These are phyloP conservation scores for Tympanuchus pallidicinctus DNA, from an alignment of 2,113 vertebrate species.

Conservation along the genomic window DNA sequence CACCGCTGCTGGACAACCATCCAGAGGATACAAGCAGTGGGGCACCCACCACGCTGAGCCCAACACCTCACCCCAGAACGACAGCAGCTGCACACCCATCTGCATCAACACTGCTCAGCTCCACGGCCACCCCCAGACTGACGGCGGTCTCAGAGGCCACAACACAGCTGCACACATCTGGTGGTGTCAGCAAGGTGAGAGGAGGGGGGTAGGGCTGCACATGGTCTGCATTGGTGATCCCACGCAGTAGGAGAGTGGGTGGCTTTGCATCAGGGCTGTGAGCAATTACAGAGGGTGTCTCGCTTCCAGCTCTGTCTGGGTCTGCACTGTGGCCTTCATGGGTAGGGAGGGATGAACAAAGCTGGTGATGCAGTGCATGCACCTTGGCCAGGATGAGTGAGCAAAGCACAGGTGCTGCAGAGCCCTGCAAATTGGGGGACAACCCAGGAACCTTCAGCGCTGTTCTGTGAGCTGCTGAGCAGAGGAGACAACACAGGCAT, in stretches of 20 bases:
- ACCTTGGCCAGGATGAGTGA: not conserved
- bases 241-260: not conserved
- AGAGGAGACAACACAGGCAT: not conserved
- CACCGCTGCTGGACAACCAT: accelerated
- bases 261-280: not conserved
- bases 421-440: not conserved
- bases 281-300: not conserved
- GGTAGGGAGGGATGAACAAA: too few species aligned
- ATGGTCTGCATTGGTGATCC: not conserved
- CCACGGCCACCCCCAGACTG: not conserved
- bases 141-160: accelerated
- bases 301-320: not conserved
- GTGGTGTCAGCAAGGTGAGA: not conserved
- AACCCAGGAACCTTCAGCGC: too few species aligned
- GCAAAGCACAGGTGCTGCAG: not conserved
- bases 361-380: not conserved
- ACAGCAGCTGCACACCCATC: accelerated
- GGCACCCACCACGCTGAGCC: accelerated
- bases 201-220: not conserved
- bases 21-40: accelerated
- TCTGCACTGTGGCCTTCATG: too few species aligned
- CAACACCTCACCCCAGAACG: accelerated
- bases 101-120: accelerated
- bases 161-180: not conserved
- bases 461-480: not conserved